phyloP scores from a whole-genome alignment of 2,888 invertebrate genomes.

The Cryptocephalus moraei region DNA sequence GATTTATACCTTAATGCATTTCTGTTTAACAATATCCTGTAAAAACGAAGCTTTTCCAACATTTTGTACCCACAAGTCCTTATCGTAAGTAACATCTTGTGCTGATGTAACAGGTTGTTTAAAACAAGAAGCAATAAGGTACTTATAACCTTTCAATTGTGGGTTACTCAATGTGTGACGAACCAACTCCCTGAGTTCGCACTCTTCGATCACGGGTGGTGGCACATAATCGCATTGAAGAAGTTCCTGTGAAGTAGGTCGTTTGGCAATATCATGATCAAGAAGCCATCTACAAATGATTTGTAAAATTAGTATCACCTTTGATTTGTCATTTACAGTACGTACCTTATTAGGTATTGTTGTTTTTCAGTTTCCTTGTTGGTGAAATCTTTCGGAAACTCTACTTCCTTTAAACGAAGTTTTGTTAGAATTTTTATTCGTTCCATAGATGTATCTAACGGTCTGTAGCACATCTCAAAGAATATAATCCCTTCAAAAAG shows the following conservation, averaged over 20 bases:
- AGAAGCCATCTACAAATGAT: constrained; percentile 54
- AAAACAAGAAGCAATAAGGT: constrained; percentile 53
- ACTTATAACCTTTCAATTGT: constrained; percentile 67
- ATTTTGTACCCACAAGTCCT: constrained; percentile 42
- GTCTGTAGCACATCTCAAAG: constrained; percentile 89
- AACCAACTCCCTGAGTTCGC: constrained; percentile 71
- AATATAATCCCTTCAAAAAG: constrained; percentile 73
- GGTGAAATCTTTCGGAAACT: constrained; percentile 60
- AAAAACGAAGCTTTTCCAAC: constrained; percentile 36
- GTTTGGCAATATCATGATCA: constrained; percentile 69
- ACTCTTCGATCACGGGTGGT: constrained; percentile 76
- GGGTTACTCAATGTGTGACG: constrained; percentile 73
- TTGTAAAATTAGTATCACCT: neutral
- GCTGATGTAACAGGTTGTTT: constrained; percentile 38
- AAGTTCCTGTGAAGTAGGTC: constrained; percentile 81
- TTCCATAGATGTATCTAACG: constrained; percentile 83
- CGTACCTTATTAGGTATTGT: constrained; percentile 51
- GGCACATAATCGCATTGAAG: constrained; percentile 75
- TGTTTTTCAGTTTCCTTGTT: constrained; percentile 44
- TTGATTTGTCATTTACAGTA: neutral
- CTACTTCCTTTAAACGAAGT: constrained; percentile 57
- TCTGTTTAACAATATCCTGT: constrained; percentile 35
- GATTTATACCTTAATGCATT: constrained; percentile 14
- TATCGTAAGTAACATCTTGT: constrained; percentile 76
- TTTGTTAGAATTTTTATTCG: constrained; percentile 66